Conservation (phyloP, 2,888 invertebrate species). For the Stegana nigrithorax region DNA sequence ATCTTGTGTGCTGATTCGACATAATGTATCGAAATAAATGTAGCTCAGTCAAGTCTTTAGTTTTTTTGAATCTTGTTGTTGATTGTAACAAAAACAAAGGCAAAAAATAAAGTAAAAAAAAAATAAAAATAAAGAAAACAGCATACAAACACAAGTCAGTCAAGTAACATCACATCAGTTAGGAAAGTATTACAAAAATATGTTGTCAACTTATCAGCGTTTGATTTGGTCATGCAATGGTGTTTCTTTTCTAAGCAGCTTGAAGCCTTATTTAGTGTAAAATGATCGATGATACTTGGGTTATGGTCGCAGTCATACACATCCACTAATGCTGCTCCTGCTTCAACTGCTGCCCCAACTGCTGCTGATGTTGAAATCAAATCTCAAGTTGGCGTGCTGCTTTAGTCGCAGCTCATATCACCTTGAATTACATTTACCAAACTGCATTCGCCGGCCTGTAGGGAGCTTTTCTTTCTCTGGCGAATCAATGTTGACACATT, state of each 20-base stretch:
- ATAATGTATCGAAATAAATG: too few relatives aligned
- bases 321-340: too few relatives aligned
- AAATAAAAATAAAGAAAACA: too few relatives aligned
- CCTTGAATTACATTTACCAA: conserved; percentile 56
- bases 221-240: conserved; percentile 62
- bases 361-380: not conserved
- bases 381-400: not conserved
- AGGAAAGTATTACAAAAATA: not conserved
- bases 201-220: conserved; percentile 28
- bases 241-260: conserved; percentile 60
- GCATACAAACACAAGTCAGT: too few relatives aligned
- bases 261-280: conserved; percentile 58
- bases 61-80: too few relatives aligned
- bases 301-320: conserved; percentile 31
- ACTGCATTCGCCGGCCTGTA: conserved; percentile 27
- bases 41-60: too few relatives aligned
- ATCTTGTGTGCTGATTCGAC: too few relatives aligned
- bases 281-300: conserved; percentile 58
- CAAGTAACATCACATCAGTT: too few relatives aligned
- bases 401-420: too few relatives aligned
- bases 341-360: not conserved
- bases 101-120: too few relatives aligned
- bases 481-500: conserved; percentile 9
- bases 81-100: too few relatives aligned
- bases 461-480: conserved; percentile 40